These are phyloP conservation scores for Heteractis magnifica DNA, from an alignment of 92 coral and sea anemone species.

Conservation along the genomic window DNA sequence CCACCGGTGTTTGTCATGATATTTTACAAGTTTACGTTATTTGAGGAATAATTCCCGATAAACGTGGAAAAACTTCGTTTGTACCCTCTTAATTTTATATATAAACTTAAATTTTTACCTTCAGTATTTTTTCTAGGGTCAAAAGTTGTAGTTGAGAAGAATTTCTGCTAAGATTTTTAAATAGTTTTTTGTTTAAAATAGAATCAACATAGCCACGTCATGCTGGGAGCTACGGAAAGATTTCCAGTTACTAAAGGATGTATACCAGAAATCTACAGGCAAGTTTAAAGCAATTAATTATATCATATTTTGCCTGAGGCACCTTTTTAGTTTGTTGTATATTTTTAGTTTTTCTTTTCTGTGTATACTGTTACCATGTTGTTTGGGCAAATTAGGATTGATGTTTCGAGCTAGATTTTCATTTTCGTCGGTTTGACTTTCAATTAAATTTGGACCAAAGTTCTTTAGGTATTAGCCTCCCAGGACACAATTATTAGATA, in stretches of 20 bases:
- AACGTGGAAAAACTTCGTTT: neutral
- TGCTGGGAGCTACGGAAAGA: neutral
- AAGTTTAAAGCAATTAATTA: neutral
- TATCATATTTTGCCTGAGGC: neutral
- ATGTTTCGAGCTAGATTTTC: neutral
- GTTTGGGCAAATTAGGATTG: neutral
- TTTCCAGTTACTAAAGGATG: constrained; percentile 1
- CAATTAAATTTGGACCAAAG: neutral
- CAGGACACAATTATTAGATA: neutral
- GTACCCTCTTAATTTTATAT: neutral
- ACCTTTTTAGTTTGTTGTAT: neutral
- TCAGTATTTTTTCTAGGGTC: too few relatives aligned
- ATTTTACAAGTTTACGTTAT: neutral
- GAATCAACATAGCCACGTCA: neutral
- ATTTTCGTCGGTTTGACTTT: neutral
- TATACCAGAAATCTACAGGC: neutral
- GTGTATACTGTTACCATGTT: neutral
- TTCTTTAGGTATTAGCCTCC: neutral
- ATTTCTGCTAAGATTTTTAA: neutral
- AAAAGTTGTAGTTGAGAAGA: too few relatives aligned
- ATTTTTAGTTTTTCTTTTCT: neutral
- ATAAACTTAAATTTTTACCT: neutral
- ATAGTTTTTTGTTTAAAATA: neutral
- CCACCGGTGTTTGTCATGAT: neutral
- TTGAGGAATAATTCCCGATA: neutral